Evolutionary conservation across 2,888 invertebrate genomes (phyloP), one percentile per base, ranked within the genome.

Genomic region (Caenorhabditis afra): DNA sequence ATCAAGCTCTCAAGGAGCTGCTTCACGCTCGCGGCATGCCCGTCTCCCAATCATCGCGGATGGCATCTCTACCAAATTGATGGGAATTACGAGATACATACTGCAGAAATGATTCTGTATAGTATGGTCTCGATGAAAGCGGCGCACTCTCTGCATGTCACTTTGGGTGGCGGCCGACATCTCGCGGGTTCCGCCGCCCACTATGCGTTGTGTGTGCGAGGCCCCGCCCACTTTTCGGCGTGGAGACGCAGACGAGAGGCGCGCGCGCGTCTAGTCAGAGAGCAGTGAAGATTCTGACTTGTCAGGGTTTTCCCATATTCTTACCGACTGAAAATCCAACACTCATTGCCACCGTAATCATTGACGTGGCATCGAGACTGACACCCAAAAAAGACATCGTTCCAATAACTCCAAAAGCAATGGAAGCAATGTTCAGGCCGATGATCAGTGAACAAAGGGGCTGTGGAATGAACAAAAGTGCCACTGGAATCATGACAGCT

Each of bases 321-420:
- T 59, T 55, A 82, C 82, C 87, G 35, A 88, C 88, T 10, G 84
- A 84, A 81, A 88, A 88, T 1, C 88, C 88, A 8, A 88, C 88
- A 59, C 85, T 85, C 87, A 88, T 88, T 11, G 88, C 88, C n/a
- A 88, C 86, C 1, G 88, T 87, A 37, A 88, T 88, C 88, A 88
- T 88, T 2, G 87, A 87, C 2, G 87, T 88, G n/a, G 87, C 87
- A 57, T 88, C 87, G 22, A 88, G 62, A 37, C 83, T 83, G 45
- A 88, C 86, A 22, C 61, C 77, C 35, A 78, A 47, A 47, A 64
- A 81, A 5, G 79, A 70, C 87, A 88, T 87, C 49, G 84, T 85
- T 11, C 88, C 88, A 14, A 88, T 64, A 22, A 88, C 87, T 10
- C 87, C 88, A 23, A 88, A 82, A 10, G 87, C 87, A n/a, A 88